Conservation (phyloP, 2,797 vertebrate species). For the Poecilia velifera region DNA sequence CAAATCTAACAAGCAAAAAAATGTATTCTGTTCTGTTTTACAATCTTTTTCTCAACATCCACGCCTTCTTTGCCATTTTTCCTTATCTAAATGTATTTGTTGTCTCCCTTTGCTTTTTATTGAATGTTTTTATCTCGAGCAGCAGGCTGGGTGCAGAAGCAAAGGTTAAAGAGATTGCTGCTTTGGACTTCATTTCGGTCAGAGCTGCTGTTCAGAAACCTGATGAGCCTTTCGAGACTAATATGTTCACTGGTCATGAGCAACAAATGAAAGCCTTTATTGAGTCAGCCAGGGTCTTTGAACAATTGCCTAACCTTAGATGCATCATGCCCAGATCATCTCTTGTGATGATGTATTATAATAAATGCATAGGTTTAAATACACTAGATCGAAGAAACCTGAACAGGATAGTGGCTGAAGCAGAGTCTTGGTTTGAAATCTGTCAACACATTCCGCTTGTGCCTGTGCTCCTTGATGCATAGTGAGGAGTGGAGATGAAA, state of each 20-base stretch:
- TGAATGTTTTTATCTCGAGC: slow-evolving; percentile 12
- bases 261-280: slow-evolving; percentile 4
- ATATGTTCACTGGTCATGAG: slow-evolving; percentile 20
- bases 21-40: background rate
- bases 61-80: background rate
- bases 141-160: slow-evolving; percentile 22
- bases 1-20: background rate
- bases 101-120: slow-evolving; percentile 8
- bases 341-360: background rate
- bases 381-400: background rate
- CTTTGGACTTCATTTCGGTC: slow-evolving; percentile 40
- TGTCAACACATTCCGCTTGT: slow-evolving; percentile 8
- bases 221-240: slow-evolving; percentile 39
- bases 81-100: slow-evolving; percentile 12
- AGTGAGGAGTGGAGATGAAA: slow-evolving; percentile 46
- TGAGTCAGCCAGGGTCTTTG: slow-evolving; percentile 4
- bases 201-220: slow-evolving; percentile 31
- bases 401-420: background rate
- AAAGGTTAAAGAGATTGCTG: slow-evolving; percentile 33
- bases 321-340: background rate
- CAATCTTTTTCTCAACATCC: background rate
- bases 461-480: slow-evolving; percentile 33
- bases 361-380: background rate
- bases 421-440: slow-evolving; percentile 15
- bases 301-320: slow-evolving; percentile 1